Base-by-base conservation (phyloP, 2,113 vertebrate species). In the Damaliscus lunatus region DNA sequence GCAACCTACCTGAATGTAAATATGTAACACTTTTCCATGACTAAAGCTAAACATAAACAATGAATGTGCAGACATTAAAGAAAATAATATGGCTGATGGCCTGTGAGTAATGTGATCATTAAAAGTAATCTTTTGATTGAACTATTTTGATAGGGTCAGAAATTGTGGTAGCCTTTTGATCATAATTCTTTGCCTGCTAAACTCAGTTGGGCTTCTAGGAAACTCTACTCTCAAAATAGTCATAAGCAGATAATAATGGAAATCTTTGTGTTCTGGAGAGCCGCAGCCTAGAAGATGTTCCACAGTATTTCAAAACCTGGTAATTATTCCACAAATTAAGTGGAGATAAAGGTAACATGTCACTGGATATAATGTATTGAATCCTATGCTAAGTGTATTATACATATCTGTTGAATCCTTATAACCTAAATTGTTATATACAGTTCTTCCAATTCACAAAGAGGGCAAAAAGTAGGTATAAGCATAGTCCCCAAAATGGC, bases 321-420 rank as follows among this genome's bases (percentile, higher is more conserved):
- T 77, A 94, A 77, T 87, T 59, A 80, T 84, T 91, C 64, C 59
- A 97, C 57, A 88, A 29, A 55, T 84, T 97, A 98, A 97, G 71
- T 96, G 62, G 19, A 1, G 17, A 95, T 96, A 91, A 94, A 85
- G n/a, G 43, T 93, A 96, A 94, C 25, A 62, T 57, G 59, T 88
- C 86, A 92, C 62, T 78, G 50, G 55, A 27, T 91, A 81, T 43
- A 90, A 77, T 81, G 83, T 84, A 95, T 90, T 53, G 33, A 95
- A 52, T 59, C 3, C 21, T 71, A 50, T 74, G 9, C 57, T 90
- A 93, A 95, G 29, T 71, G 40, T 15, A 88, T 59, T 62, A 48
- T 15, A 74, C 46, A 60, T 21, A 77, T 33, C 43, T 88, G 59
- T 43, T 87, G n/a, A 74, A 81, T 74, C 12, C 40, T 78, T 84